phyloP scores from a whole-genome alignment of 2,888 invertebrate genomes.

The Drosophila pegasa region DNA sequence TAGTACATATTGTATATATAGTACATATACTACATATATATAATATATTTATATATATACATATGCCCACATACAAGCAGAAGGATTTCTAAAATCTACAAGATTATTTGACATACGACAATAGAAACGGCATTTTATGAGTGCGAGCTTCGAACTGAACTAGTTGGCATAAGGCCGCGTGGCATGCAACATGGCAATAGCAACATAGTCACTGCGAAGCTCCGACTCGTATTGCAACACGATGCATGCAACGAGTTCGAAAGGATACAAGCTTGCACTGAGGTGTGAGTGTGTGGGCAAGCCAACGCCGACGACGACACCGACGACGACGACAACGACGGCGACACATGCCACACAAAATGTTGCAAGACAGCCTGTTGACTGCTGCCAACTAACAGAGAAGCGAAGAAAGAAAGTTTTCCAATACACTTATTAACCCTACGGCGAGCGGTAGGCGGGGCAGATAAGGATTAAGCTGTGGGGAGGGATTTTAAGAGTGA shows the following conservation, averaged over 20 bases:
- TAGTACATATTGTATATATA: background rate
- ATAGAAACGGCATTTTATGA: slow-evolving; percentile 67
- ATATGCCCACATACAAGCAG: slow-evolving; percentile 4
- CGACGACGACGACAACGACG: background rate
- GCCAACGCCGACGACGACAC: background rate
- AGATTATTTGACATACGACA: slow-evolving; percentile 53
- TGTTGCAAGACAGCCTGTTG: slow-evolving; percentile 66
- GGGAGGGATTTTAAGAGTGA: too few relatives aligned
- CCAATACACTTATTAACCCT: slow-evolving; percentile 32
- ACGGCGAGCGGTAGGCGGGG: background rate
- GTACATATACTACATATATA: background rate
- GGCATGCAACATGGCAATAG: slow-evolving; percentile 59
- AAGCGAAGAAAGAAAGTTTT: background rate
- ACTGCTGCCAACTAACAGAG: slow-evolving; percentile 27
- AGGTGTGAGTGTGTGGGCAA: background rate
- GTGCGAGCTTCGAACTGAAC: slow-evolving; percentile 23
- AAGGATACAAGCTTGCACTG: slow-evolving; percentile 25
- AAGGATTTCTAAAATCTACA: slow-evolving; percentile 55
- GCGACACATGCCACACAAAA: slow-evolving; percentile 45
- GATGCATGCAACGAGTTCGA: slow-evolving; percentile 42
- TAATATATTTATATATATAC: background rate
- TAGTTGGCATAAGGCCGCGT: slow-evolving; percentile 26
- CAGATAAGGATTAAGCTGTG: background rate
- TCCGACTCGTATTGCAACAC: slow-evolving; percentile 52
- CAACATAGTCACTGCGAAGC: slow-evolving; percentile 40